Conservation (phyloP, 2,113 vertebrate species). For the Nibea coibor region DNA sequence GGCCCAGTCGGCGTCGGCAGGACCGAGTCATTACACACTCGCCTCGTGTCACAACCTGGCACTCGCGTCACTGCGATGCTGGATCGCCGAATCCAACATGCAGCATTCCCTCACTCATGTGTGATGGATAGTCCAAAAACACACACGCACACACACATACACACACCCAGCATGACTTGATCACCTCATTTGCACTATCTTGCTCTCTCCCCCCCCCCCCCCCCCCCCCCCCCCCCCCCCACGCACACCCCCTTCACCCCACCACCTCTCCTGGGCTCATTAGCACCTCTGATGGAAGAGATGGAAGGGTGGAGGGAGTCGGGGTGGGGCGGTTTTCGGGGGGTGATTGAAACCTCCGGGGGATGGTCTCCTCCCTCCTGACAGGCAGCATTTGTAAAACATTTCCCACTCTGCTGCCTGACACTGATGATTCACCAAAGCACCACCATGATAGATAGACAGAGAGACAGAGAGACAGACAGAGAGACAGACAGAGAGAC, state of each 20-base stretch:
- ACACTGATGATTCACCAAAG: conserved; percentile 84
- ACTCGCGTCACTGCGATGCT: conserved; percentile 22
- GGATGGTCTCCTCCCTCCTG: conserved; percentile 96
- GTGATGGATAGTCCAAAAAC: conserved; percentile 57
- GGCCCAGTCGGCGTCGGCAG: not conserved
- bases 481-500: conserved; percentile 54
- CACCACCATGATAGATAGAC: conserved; percentile 59
- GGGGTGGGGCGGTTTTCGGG: conserved; percentile 59
- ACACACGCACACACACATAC: conserved; percentile 21
- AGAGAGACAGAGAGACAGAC: conserved; percentile 55
- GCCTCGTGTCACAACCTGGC: conserved; percentile 40
- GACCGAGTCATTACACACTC: conserved; percentile 19
- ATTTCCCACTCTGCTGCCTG: conserved; percentile 88
- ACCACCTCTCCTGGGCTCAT: conserved; percentile 89
- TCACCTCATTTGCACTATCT: conserved; percentile 82
- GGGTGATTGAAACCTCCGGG: conserved; percentile 95
- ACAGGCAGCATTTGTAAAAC: conserved; percentile 97
- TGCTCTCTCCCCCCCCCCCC: conserved; percentile 45
- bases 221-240: conserved; percentile 59
- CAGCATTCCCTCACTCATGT: conserved; percentile 64
- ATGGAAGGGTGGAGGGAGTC: conserved; percentile 73
- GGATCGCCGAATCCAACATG: conserved; percentile 44
- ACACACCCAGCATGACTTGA: conserved; percentile 74
- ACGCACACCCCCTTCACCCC: conserved; percentile 38
- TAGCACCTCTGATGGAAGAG: conserved; percentile 93